These are phyloP conservation scores for Hydriomena furcata DNA, from an alignment of 2,888 invertebrate species.

Conservation along the genomic window DNA sequence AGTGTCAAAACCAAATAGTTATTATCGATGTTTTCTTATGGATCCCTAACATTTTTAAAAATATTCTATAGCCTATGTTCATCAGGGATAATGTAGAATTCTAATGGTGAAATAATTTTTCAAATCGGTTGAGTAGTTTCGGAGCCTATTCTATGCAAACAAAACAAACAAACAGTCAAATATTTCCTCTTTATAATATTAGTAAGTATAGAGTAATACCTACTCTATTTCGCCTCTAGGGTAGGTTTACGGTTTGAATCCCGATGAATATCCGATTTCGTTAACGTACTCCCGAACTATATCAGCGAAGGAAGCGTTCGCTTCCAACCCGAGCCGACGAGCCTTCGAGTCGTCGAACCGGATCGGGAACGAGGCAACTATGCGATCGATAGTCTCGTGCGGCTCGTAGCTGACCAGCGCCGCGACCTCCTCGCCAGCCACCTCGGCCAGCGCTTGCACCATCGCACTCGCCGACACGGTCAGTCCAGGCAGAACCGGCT, in stretches of 20 bases:
- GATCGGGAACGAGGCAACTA: constrained; percentile 60
- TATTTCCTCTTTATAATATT: too few species aligned
- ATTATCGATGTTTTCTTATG: too few species aligned
- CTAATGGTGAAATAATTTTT: too few species aligned
- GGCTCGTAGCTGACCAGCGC: constrained; percentile 51
- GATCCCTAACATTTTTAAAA: too few species aligned
- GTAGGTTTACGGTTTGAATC: background rate
- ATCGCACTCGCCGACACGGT: constrained; percentile 56
- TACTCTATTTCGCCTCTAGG: too few species aligned
- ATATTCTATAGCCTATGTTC: too few species aligned
- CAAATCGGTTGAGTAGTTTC: too few species aligned
- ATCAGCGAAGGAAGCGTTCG: constrained; percentile 56
- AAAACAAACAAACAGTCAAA: too few species aligned
- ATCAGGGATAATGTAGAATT: too few species aligned
- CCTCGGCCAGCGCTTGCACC: constrained; percentile 53
- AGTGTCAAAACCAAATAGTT: too few species aligned
- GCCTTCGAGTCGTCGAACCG: constrained; percentile 60
- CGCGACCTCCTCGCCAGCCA: constrained; percentile 55
- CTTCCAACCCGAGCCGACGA: constrained; percentile 57
- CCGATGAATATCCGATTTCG: background rate
- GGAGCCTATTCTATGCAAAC: too few species aligned
- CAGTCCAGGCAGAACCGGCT: constrained; percentile 63
- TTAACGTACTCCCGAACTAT: constrained; percentile 35
- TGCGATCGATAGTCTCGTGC: constrained; percentile 51
- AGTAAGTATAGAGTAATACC: too few species aligned